These are phyloP conservation scores for Osmerus mordax DNA, from an alignment of 2,113 vertebrate genomes.

Conservation along the genomic window DNA sequence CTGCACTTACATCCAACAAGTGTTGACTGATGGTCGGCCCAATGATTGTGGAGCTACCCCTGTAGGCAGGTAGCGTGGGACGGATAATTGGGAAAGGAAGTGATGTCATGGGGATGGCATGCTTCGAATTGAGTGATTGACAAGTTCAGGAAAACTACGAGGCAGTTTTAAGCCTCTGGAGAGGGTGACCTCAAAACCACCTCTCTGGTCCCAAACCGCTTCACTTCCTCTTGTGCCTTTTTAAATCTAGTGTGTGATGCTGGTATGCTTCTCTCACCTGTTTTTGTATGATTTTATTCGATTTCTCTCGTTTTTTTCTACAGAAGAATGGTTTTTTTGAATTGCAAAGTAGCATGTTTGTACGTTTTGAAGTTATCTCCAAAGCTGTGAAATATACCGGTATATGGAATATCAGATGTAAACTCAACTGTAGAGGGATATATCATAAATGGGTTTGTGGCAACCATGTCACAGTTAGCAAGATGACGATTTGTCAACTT, in stretches of 20 bases:
- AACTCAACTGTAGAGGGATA: slow-evolving; percentile 8
- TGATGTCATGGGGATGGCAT: background rate
- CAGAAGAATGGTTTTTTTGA: slow-evolving; percentile 11
- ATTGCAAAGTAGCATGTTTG: slow-evolving; percentile 12
- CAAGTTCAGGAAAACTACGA: background rate
- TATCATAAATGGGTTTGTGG: slow-evolving; percentile 13
- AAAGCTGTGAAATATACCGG: slow-evolving; percentile 42
- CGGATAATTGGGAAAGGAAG: background rate
- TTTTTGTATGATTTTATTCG: slow-evolving; percentile 13
- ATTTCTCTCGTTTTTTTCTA: slow-evolving; percentile 8
- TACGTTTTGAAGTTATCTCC: slow-evolving; percentile 27
- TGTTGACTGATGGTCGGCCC: background rate
- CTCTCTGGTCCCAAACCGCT: slow-evolving; percentile 3
- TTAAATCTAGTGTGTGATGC: slow-evolving; percentile 5
- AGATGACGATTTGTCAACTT: background rate
- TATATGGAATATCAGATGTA: slow-evolving; percentile 15
- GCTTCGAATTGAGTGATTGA: background rate
- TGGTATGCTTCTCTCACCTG: background rate
- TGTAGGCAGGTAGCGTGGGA: background rate
- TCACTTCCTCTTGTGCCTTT: slow-evolving; percentile 10
- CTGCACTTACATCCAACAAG: background rate
- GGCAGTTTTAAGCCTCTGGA: slow-evolving; percentile 3
- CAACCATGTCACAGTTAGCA: background rate
- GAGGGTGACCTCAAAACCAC: background rate
- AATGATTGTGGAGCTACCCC: background rate